A percentile compares a stretch with the other conserved stretches of the same genome.
Conservation (phyloP, 2,797 vertebrate species). For the Galago senegalensis region DNA sequence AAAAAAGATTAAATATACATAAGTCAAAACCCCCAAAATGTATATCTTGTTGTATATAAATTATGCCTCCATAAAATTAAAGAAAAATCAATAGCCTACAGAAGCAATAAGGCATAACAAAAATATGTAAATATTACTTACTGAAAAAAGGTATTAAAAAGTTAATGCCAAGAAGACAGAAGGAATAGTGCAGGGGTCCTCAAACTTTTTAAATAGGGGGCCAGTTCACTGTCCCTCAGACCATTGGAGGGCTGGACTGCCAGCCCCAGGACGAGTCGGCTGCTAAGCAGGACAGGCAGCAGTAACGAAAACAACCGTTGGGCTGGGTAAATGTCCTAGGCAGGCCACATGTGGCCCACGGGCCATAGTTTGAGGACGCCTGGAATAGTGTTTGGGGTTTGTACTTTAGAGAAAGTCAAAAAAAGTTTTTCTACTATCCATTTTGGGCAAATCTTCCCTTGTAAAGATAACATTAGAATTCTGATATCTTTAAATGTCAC, state of each 20-base stretch:
- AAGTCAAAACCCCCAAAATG: neutral
- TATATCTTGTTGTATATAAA: slow-evolving; percentile 18
- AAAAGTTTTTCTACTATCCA: neutral
- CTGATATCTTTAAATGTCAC: neutral
- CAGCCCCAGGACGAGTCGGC: no score
- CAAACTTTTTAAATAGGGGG: no score
- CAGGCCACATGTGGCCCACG: no score
- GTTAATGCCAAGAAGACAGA: neutral
- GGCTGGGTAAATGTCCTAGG: no score
- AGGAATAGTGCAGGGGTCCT: neutral
- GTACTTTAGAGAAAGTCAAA: slow-evolving; percentile 10
- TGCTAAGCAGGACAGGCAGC: no score
- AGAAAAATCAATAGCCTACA: neutral
- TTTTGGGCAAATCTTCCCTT: neutral
- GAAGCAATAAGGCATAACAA: slow-evolving; percentile 16
- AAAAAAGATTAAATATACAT: no score
- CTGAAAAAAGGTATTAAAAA: slow-evolving; percentile 31
- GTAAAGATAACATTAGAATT: slow-evolving; percentile 25
- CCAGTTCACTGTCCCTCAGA: no score
- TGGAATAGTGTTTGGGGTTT: neutral
- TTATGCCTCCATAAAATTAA: slow-evolving; percentile 36
- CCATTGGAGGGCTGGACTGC: no score
- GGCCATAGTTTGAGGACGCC: no score
- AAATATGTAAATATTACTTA: slow-evolving; percentile 40
- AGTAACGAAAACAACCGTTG: no score